Evolutionary conservation across 2,797 vertebrate species (phyloP).

Genomic region (Leptodactylus fallax): DNA sequence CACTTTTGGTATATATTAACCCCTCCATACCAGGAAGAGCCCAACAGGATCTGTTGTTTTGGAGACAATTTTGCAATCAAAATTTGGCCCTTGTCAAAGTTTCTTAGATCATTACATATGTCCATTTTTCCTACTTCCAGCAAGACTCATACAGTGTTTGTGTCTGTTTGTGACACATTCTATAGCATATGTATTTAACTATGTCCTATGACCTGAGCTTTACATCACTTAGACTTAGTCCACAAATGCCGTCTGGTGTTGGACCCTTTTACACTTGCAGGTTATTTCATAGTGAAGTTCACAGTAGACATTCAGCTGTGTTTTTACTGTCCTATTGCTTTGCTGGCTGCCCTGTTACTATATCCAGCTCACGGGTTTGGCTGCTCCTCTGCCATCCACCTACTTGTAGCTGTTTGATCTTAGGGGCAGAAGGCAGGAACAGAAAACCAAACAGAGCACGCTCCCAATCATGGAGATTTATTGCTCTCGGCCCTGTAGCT

Average conservation of each 20-base stretch:
- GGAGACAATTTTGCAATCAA: no score
- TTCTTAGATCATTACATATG: no score
- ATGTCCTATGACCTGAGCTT: no score
- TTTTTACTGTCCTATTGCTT: background rate
- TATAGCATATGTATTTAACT: background rate
- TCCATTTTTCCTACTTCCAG: no score
- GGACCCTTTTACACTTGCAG: background rate
- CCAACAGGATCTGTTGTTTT: no score
- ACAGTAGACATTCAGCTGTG: background rate
- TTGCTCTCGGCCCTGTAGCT: slow-evolving; percentile 72
- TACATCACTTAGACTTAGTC: no score
- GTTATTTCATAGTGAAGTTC: background rate
- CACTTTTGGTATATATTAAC: no score
- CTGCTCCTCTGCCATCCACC: slow-evolving; percentile 73
- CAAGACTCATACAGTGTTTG: background rate
- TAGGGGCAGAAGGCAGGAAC: slow-evolving; percentile 59
- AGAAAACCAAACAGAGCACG: slow-evolving; percentile 63
- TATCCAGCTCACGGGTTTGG: slow-evolving; percentile 70
- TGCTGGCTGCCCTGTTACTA: slow-evolving; percentile 56
- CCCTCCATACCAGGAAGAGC: no score
- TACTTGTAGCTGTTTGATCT: slow-evolving; percentile 58
- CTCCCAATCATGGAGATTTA: slow-evolving; percentile 73
- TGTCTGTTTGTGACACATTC: background rate
- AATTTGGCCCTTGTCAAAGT: no score
- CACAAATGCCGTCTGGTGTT: background rate